Evolutionary conservation across 2,797 vertebrate species (phyloP), one percentile per base, ranked within the genome.

Genomic region (Galaxias olidus): DNA sequence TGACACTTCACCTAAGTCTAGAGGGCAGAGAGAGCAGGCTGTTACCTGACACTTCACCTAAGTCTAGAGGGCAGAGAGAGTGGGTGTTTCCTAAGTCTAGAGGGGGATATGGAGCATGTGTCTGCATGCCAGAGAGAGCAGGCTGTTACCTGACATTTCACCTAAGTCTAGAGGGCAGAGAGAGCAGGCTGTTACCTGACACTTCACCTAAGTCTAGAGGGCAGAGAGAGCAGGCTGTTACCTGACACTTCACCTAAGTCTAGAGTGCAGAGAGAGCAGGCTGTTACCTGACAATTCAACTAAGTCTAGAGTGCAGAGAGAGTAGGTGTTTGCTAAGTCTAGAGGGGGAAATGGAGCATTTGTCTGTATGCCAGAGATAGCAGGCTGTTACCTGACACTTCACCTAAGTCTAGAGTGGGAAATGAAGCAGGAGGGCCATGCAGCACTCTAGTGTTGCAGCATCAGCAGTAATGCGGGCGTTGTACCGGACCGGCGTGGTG

Each of bases 261-360:
- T 64, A 67, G 83, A 79, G 85, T 67, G 76, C 81, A 86, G 75
- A 72, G 76, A 71, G 67, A 72, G 69, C 84, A 71, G 71, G 79
- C 75, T 81, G 53, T 72, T 76, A 78, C 66, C 83, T 79, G 85
- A 89, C 86, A 84, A 58, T 4, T 75, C 68, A 66, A 61, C 86
- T 90, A 90, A 87, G 89, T 89, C 86, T 90, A 89, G 88, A 85
- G 67, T 61, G 51, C n/a, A n/a, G n/a, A n/a, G n/a, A n/a, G n/a
- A n/a, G n/a, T n/a, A n/a, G n/a, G n/a, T n/a, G n/a, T n/a, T n/a
- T n/a, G n/a, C n/a, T n/a, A n/a, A n/a, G n/a, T n/a, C n/a, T n/a
- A n/a, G n/a, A n/a, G n/a, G n/a, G n/a, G n/a, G n/a, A n/a, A n/a
- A n/a, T n/a, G n/a, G n/a, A n/a, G n/a, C 69, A 73, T 11, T 17